These are phyloP conservation scores for Pachyrhynchus sulphureomaculatus DNA, from an alignment of 1,140 invertebrate genomes.

Conservation along the genomic window DNA sequence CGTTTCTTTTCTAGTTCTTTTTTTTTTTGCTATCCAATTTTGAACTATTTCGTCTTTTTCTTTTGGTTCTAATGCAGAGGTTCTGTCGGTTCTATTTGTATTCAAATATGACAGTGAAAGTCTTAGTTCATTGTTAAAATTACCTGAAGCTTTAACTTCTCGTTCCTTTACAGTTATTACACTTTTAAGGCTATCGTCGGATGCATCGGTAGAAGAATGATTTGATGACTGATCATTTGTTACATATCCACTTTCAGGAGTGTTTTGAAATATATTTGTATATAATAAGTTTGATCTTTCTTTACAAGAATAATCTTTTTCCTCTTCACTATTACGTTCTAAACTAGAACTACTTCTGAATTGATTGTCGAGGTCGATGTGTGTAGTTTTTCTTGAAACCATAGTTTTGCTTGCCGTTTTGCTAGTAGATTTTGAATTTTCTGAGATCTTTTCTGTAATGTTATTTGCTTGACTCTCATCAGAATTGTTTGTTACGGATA, in stretches of 20 bases:
- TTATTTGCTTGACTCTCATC: too few relatives aligned
- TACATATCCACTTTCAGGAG: conserved; percentile 14
- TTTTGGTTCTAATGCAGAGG: conserved; percentile 14
- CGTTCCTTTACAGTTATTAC: conserved; percentile 25
- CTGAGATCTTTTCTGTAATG: too few relatives aligned
- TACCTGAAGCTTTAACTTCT: not conserved
- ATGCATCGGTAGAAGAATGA: conserved; percentile 11
- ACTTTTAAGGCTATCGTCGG: conserved; percentile 13
- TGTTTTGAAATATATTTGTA: not conserved
- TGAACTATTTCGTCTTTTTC: conserved; percentile 36
- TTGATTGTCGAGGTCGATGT: not conserved
- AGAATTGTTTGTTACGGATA: too few relatives aligned
- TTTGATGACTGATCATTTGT: conserved; percentile 8
- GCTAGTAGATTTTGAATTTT: too few relatives aligned
- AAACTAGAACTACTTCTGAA: not conserved
- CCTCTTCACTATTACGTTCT: not conserved
- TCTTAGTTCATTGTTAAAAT: conserved; percentile 27
- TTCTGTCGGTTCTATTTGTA: conserved; percentile 19
- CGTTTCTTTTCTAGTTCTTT: conserved; percentile 39
- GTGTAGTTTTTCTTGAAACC: not conserved
- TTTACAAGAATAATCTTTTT: not conserved
- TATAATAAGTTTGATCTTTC: not conserved
- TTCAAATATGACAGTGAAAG: conserved; percentile 37
- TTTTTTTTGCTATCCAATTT: conserved; percentile 40
- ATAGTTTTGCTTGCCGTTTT: too few relatives aligned